Base-by-base conservation (phyloP, 2,888 invertebrate genomes). In the Tipula unca region DNA sequence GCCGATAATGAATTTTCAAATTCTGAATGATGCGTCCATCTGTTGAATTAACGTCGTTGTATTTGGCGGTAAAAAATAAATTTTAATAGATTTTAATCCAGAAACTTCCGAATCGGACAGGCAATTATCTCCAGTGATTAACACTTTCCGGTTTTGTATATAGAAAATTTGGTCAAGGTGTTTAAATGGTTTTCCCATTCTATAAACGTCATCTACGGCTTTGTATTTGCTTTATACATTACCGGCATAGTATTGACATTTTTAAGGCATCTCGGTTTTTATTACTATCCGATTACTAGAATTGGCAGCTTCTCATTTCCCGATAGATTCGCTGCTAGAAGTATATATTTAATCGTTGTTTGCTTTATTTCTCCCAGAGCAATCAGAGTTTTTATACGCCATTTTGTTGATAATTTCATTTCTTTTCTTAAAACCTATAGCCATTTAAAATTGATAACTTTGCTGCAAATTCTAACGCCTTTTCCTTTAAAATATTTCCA, bases 331-430 rank as follows among this genome's bases (percentile, higher is more conserved):
- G 29, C 29, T 82, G 10, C 82, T 10, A 82, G 14, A n/a, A 82
- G 13, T 14, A 82, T 13, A 17, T 14, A 82, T 13, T 29, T n/a
- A 10, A 14, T 82, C 82, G 29, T 29, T 29, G 14, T 29, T 82
- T 2, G 0, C 6, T 82, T 82, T 82, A 6, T 82, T 82, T 10
- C 29, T 14, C 4, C 29, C 82, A 2, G 29, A 29, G n/a, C 82
- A 82, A n/a, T 29, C 29, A 29, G 13, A 29, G 10, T 82, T 14
- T 13, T 29, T 82, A 82, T 32, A 54, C 0, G 48, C 13, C 17
- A 29, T 85, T 54, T 88, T 88, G 87, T 88, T 88, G 35, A 85
- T 36, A 85, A 69, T 54, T 69, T 35, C 8, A 85, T 85, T 32
- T 17, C 29, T 3, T 36, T 85, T 69, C 35, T 85, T 29, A 10